Base-by-base conservation (phyloP, 2,113 vertebrate species). In the Balaeniceps rex region DNA sequence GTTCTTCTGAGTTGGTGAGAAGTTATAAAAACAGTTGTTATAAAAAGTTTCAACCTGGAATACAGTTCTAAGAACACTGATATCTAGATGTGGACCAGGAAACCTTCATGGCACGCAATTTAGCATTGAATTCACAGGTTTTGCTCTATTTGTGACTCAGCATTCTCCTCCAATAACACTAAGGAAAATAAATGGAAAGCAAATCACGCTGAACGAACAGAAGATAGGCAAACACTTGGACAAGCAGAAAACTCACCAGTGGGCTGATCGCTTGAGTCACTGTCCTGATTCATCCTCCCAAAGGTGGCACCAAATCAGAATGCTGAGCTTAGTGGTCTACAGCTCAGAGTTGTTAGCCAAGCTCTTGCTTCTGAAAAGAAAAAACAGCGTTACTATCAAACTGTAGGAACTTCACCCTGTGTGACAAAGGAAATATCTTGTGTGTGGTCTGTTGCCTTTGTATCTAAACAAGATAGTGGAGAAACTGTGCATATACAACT, bases 211-310 rank as follows among this genome's bases (percentile, higher is more conserved):
- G 78, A 77, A 92, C 4, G 2, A 40, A 64, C 15, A 54, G 64
- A 51, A 57, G 60, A 81, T 1, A 57, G 22, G n/a, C 19, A 47
- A 88, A 60, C 19, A 34, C 18, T 21, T 38, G 23, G 29, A 38
- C 18, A 82, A 55, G 42, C 44, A 68, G 40, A 61, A 91, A 85
- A 94, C 97, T 97, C 88, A 97, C 97, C 94, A 8, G 8, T 44
- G 55, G 81, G 65, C 52, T 66, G 69, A 44, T 77, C 85, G 34
- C 71, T 72, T 49, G 92, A 79, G 78, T 36, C 75, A 78, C 66
- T 40, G 29, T 89, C 94, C 71, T 92, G 85, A 88, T 81, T 87
- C 97, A 98, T 98, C 79, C 21, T 94, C 72, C 71, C 63, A 64
- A 40, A 87, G 51, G 33, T 0, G 0, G 54, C 31, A 79, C 72